Evolutionary conservation across 2,113 vertebrate species (phyloP).

Genomic region (Seriola rivoliana): DNA sequence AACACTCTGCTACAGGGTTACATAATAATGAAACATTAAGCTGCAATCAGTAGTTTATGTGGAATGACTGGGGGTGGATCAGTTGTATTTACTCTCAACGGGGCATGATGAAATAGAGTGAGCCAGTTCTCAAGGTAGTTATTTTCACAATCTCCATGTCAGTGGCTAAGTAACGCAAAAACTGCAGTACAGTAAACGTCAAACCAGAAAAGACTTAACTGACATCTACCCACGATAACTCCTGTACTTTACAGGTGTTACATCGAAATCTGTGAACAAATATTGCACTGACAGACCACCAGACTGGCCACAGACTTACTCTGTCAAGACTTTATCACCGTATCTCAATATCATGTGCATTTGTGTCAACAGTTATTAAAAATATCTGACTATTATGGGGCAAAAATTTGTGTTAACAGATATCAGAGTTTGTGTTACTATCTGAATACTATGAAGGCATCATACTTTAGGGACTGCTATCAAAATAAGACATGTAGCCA

Average conservation of each 20-base stretch:
- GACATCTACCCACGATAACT: too few species aligned
- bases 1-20: constrained; percentile 14
- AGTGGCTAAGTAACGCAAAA: too few species aligned
- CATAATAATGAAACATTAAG: constrained; percentile 19
- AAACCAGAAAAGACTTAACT: too few species aligned
- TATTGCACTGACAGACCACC: too few species aligned
- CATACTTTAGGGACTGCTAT: not conserved
- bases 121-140: not conserved
- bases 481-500: too few species aligned
- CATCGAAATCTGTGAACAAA: not conserved
- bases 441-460: not conserved
- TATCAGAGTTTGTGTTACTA: not conserved
- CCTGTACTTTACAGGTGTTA: not conserved
- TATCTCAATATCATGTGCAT: too few species aligned
- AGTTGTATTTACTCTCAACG: not conserved
- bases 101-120: not conserved
- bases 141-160: not conserved
- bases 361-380: not conserved
- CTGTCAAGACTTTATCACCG: not conserved
- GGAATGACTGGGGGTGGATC: not conserved
- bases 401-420: not conserved
- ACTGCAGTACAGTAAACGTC: too few species aligned
- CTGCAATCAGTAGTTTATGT: constrained; percentile 2
- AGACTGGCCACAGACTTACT: too few species aligned
- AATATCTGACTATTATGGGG: not conserved